Conservation (phyloP, 2,797 vertebrate species). For the Falco concolor region DNA sequence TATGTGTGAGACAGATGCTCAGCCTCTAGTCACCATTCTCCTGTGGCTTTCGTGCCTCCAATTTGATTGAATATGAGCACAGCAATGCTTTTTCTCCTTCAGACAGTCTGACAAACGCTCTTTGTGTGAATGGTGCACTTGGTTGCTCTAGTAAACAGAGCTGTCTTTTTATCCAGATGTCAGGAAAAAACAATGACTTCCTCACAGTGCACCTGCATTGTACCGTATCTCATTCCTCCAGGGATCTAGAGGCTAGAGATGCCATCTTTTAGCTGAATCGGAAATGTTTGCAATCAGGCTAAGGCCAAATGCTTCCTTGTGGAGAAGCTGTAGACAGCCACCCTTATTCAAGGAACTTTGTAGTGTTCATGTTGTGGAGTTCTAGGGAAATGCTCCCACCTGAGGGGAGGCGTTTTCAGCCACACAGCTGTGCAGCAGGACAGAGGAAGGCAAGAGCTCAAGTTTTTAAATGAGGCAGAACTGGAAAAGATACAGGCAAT, state of each 20-base stretch:
- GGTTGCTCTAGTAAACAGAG: constrained; percentile 33
- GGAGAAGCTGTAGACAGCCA: neutral
- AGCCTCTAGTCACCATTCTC: constrained; percentile 15
- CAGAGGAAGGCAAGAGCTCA: neutral
- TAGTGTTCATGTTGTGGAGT: neutral
- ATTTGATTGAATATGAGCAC: constrained; percentile 22
- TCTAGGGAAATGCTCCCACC: neutral
- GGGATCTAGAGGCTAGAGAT: neutral
- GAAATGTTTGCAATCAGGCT: neutral
- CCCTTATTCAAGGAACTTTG: neutral
- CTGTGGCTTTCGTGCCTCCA: constrained; percentile 42
- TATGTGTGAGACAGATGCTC: constrained; percentile 29
- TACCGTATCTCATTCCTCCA: constrained; percentile 8
- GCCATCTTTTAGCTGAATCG: neutral
- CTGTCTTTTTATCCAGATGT: constrained; percentile 34
- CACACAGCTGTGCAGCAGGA: neutral
- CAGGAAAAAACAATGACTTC: constrained; percentile 29
- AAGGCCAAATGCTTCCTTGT: neutral
- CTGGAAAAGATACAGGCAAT: neutral
- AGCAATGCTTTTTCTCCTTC: constrained; percentile 9
- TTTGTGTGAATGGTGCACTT: constrained; percentile 36
- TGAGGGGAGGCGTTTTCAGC: neutral
- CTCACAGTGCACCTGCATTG: constrained; percentile 1
- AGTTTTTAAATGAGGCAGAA: neutral
- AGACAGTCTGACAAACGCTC: constrained; percentile 49